phyloP scores from a whole-genome alignment of 1,140 invertebrate genomes.

The Muscidifurax raptorellus region DNA sequence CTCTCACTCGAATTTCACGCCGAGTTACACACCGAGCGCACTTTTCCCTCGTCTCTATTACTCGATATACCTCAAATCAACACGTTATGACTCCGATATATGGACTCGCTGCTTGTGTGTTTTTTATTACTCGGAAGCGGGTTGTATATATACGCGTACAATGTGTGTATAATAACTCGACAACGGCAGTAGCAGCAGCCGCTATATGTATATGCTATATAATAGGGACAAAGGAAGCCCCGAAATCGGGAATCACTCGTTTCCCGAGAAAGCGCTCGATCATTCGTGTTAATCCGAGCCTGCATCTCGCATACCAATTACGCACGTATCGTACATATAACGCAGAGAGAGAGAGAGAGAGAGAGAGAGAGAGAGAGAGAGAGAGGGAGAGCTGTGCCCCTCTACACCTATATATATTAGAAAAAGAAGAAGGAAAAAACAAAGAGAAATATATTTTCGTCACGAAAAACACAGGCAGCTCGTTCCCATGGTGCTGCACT shows the following conservation, averaged over 20 bases:
- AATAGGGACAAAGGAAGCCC: background rate
- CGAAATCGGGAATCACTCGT: slow-evolving; percentile 1
- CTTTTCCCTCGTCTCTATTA: background rate
- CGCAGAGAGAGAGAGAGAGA: no score
- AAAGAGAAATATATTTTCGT: background rate
- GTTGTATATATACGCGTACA: background rate
- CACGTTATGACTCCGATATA: background rate
- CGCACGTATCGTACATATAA: background rate
- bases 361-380: no score
- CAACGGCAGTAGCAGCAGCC: no score
- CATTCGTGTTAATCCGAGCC: background rate
- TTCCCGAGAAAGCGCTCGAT: background rate
- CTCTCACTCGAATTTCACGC: no score
- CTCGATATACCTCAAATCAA: background rate
- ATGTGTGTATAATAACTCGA: background rate
- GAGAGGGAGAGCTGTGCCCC: no score
- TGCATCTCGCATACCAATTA: background rate
- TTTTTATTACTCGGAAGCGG: background rate
- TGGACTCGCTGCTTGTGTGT: background rate
- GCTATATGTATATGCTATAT: background rate
- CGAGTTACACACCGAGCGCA: no score
- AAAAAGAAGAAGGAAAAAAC: background rate
- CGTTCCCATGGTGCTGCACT: background rate
- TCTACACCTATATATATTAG: no score
- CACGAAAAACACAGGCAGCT: background rate